Percentiles rank a stretch among this genome's conserved stretches.
Conservation (phyloP, 2,797 vertebrate genomes). For the Melanotaenia parkinsoni region DNA sequence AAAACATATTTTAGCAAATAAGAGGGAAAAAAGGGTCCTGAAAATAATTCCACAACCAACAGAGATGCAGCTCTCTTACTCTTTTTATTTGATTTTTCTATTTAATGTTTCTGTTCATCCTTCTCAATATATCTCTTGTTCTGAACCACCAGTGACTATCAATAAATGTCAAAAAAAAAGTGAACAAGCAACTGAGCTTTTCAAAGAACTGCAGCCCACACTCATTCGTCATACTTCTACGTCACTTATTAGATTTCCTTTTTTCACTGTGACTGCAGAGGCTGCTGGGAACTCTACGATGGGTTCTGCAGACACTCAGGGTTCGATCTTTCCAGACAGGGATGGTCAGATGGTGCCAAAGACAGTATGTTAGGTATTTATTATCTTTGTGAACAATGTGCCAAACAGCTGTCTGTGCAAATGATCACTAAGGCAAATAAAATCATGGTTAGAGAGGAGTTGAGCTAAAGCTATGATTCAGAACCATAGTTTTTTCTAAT, state of each 20-base stretch:
- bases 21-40: constrained; percentile 18
- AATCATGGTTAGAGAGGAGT: too few relatives aligned
- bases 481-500: too few relatives aligned
- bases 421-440: background rate
- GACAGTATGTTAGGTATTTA: constrained; percentile 46
- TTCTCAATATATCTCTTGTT: constrained; percentile 46
- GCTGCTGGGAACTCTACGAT: constrained; percentile 61
- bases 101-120: constrained; percentile 36
- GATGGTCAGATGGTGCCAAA: constrained; percentile 65
- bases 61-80: constrained; percentile 4
- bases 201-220: background rate
- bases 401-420: background rate
- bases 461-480: too few relatives aligned
- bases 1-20: constrained; percentile 24
- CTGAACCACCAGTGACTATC: background rate
- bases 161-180: constrained; percentile 17
- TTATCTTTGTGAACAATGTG: constrained; percentile 20
- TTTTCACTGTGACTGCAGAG: constrained; percentile 80
- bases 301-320: constrained; percentile 75
- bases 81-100: constrained; percentile 13
- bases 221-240: constrained; percentile 57
- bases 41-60: constrained; percentile 8
- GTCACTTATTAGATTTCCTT: constrained; percentile 57
- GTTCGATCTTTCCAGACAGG: constrained; percentile 70
- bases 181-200: constrained; percentile 40